These are phyloP conservation scores for Zaprionus ornatus DNA, from an alignment of 1,140 invertebrate genomes.

Conservation along the genomic window DNA sequence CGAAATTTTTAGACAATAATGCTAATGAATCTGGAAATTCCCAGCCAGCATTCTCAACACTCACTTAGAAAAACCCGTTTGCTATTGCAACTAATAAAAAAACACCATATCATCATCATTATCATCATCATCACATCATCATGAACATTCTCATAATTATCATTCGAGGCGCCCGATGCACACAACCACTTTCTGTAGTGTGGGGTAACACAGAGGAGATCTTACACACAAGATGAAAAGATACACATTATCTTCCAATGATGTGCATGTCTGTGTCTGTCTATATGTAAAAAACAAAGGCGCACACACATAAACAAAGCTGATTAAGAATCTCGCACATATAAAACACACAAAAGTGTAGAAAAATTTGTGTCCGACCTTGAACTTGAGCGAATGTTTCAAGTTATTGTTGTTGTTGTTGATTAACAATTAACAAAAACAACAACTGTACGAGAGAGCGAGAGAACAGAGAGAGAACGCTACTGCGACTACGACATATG, in stretches of 20 bases:
- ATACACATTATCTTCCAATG: slow-evolving; percentile 16
- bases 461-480: background rate
- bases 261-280: background rate
- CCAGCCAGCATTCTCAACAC: slow-evolving; percentile 3
- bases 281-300: slow-evolving; percentile 20
- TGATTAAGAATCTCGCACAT: slow-evolving; percentile 36
- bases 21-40: slow-evolving; percentile 43
- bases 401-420: slow-evolving; percentile 18
- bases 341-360: slow-evolving; percentile 39
- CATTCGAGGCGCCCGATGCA: slow-evolving; percentile 40
- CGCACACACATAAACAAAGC: slow-evolving; percentile 9
- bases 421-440: slow-evolving; percentile 41
- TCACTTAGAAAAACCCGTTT: slow-evolving; percentile 48
- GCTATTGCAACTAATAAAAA: slow-evolving; percentile 42
- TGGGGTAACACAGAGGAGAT: background rate
- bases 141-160: slow-evolving; percentile 23
- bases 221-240: slow-evolving; percentile 8
- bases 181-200: background rate
- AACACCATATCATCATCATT: slow-evolving; percentile 23
- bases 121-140: slow-evolving; percentile 22
- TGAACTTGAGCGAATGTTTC: slow-evolving; percentile 75
- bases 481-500: slow-evolving; percentile 11
- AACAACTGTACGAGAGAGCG: slow-evolving; percentile 4
- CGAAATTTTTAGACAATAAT: slow-evolving; percentile 32
- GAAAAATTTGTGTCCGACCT: slow-evolving; percentile 65